Evolutionary conservation across 2,797 vertebrate genomes (phyloP).

Genomic region (Halcyon smyrnensis): DNA sequence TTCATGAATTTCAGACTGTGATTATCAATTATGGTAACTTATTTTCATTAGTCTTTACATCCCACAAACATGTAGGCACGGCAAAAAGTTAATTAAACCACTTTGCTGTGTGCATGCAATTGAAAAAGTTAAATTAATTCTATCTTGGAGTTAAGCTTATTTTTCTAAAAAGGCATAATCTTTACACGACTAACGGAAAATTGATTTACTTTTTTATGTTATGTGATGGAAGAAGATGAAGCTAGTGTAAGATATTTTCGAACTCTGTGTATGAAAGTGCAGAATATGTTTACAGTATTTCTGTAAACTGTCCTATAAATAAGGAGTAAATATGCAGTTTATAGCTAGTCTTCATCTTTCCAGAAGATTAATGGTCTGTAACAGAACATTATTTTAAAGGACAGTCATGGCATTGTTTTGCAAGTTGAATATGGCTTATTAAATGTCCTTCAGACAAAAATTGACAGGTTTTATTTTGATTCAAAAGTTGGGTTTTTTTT

Average conservation of each 20-base stretch:
- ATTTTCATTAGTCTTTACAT: not conserved
- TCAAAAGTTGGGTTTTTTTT: not conserved
- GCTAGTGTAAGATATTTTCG: not conserved
- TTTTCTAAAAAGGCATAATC: not conserved
- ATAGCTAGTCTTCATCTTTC: not conserved
- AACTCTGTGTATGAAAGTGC: not conserved
- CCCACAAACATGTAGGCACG: not conserved
- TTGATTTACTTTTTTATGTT: not conserved
- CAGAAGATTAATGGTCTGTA: not conserved
- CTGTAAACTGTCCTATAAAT: not conserved
- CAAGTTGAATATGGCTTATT: not conserved
- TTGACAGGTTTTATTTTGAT: not conserved
- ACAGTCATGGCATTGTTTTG: not conserved
- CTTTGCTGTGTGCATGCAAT: not conserved
- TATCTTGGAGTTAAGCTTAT: not conserved
- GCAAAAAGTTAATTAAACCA: constrained; percentile 2
- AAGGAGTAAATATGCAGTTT: not conserved
- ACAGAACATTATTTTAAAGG: not conserved
- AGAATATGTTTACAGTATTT: not conserved
- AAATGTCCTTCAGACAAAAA: not conserved
- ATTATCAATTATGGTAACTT: not conserved
- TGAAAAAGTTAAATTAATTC: not conserved
- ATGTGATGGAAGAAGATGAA: not conserved
- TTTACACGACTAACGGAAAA: not conserved
- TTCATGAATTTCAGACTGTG: not conserved